Evolutionary conservation across 2,797 vertebrate genomes (phyloP).

Genomic region (Melopsittacus undulatus): DNA sequence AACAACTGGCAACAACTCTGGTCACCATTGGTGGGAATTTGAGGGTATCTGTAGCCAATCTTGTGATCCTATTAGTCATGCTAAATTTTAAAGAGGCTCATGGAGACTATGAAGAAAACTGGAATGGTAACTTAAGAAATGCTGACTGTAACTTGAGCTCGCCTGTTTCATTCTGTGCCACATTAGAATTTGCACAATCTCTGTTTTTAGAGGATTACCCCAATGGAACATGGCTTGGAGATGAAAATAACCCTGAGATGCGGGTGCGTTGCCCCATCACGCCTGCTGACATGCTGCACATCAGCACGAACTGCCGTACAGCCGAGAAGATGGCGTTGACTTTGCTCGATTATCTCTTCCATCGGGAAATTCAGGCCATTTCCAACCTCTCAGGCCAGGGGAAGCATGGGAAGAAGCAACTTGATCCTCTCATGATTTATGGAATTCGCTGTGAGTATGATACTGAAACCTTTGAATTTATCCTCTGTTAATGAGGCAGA

Average conservation of each 20-base stretch:
- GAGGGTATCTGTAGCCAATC: background rate
- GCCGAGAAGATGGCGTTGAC: constrained; percentile 98
- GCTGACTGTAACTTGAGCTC: background rate
- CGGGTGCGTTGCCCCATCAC: constrained; percentile 93
- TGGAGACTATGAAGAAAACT: background rate
- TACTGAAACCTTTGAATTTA: background rate
- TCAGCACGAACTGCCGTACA: constrained; percentile 95
- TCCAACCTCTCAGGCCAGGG: constrained; percentile 98
- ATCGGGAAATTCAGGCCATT: constrained; percentile 96
- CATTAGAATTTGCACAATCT: background rate
- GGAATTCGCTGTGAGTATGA: constrained; percentile 94
- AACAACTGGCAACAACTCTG: background rate
- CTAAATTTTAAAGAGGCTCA: background rate
- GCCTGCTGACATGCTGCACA: constrained; percentile 93
- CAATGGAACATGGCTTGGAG: constrained; percentile 93
- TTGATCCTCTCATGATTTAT: constrained; percentile 98
- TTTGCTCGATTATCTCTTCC: constrained; percentile 94
- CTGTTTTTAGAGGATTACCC: constrained; percentile 90
- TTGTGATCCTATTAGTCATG: background rate
- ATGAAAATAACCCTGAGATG: constrained; percentile 96
- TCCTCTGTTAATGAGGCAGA: background rate
- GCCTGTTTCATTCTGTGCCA: background rate
- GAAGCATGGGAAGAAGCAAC: constrained; percentile 97
- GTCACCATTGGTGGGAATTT: background rate
- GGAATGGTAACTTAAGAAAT: background rate